These are phyloP conservation scores for Magallana gigas DNA, from an alignment of 1,140 invertebrate species.

Conservation along the genomic window DNA sequence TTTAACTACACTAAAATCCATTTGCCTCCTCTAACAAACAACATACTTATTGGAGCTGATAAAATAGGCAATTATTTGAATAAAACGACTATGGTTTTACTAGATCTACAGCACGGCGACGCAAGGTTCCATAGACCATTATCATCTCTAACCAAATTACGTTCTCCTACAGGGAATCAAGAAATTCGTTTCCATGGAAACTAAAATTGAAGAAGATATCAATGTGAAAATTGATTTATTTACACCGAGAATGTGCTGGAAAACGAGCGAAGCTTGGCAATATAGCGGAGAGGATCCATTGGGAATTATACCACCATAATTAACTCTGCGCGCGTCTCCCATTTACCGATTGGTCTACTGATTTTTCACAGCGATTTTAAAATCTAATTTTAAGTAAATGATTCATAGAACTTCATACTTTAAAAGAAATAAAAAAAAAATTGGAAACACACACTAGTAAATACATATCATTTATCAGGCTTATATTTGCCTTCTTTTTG, in stretches of 20 bases:
- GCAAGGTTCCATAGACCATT: not conserved
- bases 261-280: slow-evolving; percentile 19
- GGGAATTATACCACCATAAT: not conserved
- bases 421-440: no score
- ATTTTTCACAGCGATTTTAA: not conserved
- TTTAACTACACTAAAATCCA: no score
- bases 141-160: slow-evolving; percentile 16
- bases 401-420: no score
- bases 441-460: no score
- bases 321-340: not conserved
- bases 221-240: slow-evolving; percentile 39
- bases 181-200: slow-evolving; percentile 23
- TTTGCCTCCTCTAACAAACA: not conserved
- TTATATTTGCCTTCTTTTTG: no score
- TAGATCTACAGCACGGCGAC: not conserved
- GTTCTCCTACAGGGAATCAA: slow-evolving; percentile 20
- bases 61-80: not conserved
- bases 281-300: not conserved
- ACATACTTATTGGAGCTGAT: not conserved
- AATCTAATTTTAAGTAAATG: slow-evolving; percentile 37
- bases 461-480: no score
- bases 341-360: not conserved
- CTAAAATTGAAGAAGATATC: slow-evolving; percentile 30
- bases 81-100: slow-evolving; percentile 15
- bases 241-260: slow-evolving; percentile 11